Base-by-base conservation (phyloP, 2,888 invertebrate genomes). In the Ectemnius cavifrons region DNA sequence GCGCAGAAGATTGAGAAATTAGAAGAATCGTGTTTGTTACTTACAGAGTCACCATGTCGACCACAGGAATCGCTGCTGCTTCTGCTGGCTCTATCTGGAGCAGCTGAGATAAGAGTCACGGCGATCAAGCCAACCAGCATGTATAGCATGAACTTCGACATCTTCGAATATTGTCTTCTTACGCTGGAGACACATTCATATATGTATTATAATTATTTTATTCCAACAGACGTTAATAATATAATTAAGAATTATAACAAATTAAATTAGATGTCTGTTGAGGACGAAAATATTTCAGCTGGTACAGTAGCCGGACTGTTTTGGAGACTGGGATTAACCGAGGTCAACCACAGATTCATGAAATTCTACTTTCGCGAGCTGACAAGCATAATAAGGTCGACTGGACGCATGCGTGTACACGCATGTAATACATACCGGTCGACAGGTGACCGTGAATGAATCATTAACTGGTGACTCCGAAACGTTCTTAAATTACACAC, bases 11-110 rank as follows among this genome's bases (percentile, higher is more conserved):
- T 8, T 6, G 37, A 37, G 37, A 37, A 37, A 37, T 11, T 37
- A 37, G 8, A 11, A 37, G 37, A 37, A 37, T 37, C 37, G 37
- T 37, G 2, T 37, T 37, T 37, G 5, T 37, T 82, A 89, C 89
- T 89, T 47, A 89, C 89, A 27, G 79, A 56, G 73, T 88, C 89
- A 65, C 90, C 89, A 57, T 89, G 89, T 61, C 82, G 75, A 11
- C 86, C 83, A 58, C 88, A 88, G 37, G 37, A 23, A 23, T 37
- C 11, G 37, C 8, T 3, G 37, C 37, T 37, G 37, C 37, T 37
- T 37, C 37, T 37, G 2, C 4, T 63, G 1, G 28, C 0, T 11
- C 78, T 84, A 74, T 84, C 74, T 1, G 80, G n/a, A 5, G 84
- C 81, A 13, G 82, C 88, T 14, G 76, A 75, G 71, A 89, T 84